phyloP scores from a whole-genome alignment of 1,140 invertebrate species.

The Lasaia peninsularis region DNA sequence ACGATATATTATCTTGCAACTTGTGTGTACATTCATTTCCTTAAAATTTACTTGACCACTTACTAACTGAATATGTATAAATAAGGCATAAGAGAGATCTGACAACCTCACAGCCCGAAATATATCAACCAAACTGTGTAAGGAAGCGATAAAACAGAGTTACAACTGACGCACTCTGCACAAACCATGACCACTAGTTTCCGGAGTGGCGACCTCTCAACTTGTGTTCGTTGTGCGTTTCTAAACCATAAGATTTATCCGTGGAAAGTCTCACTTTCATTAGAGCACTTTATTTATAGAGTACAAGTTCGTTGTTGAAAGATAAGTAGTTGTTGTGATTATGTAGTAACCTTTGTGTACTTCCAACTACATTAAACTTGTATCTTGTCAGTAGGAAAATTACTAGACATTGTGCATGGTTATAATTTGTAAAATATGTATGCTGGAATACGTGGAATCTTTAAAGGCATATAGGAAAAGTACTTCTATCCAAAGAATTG shows the following conservation, averaged over 20 bases:
- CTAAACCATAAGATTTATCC: neutral
- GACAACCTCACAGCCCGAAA: constrained; percentile 2
- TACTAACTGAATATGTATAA: too few relatives aligned
- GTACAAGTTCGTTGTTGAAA: neutral
- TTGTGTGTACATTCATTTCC: too few relatives aligned
- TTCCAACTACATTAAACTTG: too few relatives aligned
- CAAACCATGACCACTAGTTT: constrained; percentile 8
- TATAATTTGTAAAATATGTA: too few relatives aligned
- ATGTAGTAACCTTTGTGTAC: neutral
- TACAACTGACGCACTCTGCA: constrained; percentile 13
- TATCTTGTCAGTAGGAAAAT: too few relatives aligned
- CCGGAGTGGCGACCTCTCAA: constrained; percentile 7
- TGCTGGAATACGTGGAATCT: too few relatives aligned
- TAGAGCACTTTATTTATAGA: neutral
- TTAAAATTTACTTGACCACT: too few relatives aligned
- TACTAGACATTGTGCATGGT: too few relatives aligned
- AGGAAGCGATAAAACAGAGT: constrained; percentile 29
- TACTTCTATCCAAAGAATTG: too few relatives aligned
- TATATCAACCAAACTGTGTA: neutral
- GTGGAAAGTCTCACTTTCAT: neutral
- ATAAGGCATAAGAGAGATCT: neutral
- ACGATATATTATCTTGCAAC: too few relatives aligned
- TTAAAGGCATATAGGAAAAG: too few relatives aligned
- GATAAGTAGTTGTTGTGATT: neutral
- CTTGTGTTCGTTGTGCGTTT: neutral